Base-by-base conservation (phyloP, 1,140 invertebrate genomes). In the Theocolax elegans region DNA sequence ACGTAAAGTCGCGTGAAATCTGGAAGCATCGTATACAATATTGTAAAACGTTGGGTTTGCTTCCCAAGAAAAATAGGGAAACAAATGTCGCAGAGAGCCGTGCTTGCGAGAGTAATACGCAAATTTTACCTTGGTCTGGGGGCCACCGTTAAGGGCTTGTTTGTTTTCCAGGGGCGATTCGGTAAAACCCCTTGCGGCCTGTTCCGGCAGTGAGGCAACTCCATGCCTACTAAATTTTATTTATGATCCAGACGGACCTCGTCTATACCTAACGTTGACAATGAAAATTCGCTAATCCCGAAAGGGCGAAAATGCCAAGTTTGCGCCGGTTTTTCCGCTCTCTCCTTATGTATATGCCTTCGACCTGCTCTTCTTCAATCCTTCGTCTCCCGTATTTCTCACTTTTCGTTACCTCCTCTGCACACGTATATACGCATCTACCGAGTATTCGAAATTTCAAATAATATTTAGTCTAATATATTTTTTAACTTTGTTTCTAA, bases 181-280 rank as follows among this genome's bases (percentile, higher is more conserved):
- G 46, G 48, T 10, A 65, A 65, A 65, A 53, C 63, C 63, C 49
- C 40, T 62, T 63, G 35, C 48, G 17, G 44, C 31, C 62, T 35
- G n/a, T n/a, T n/a, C 62, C 27, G 29, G 63, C 73, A 72, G n/a
- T n/a, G n/a, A n/a, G n/a, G n/a, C n/a, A n/a, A n/a, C n/a, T n/a
- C n/a, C n/a, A n/a, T n/a, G n/a, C n/a, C n/a, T n/a, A n/a, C n/a
- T n/a, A n/a, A n/a, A n/a, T n/a, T n/a, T n/a, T n/a, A n/a, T n/a
- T n/a, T n/a, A n/a, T n/a, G n/a, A n/a, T n/a, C n/a, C n/a, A n/a
- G n/a, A n/a, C n/a, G n/a, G n/a, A n/a, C n/a, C n/a, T n/a, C n/a
- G n/a, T n/a, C n/a, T n/a, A 49, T 58, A 54, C 48, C 67, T 73
- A 56, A 46, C 46, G 9, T 7, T 21, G 23, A 42, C 35, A 65